Percentiles rank a stretch among this genome's conserved stretches.
phyloP scores from a whole-genome alignment of 2,113 vertebrate genomes.

The Empidonax traillii region DNA sequence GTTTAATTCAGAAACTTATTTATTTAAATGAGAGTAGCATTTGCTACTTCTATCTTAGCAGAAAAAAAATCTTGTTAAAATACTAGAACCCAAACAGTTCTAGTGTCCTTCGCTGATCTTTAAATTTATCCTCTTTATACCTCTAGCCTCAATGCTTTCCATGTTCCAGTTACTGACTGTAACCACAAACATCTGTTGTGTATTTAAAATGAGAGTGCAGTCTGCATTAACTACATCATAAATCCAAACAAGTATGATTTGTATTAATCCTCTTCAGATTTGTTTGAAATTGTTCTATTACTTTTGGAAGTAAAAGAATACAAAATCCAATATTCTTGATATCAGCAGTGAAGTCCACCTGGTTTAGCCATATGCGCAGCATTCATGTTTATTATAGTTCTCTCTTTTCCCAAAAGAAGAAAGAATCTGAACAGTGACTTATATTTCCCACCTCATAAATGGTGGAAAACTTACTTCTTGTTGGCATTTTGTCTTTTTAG shows the following conservation, averaged over 20 bases:
- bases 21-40: background rate
- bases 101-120: background rate
- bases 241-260: conserved; percentile 7
- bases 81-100: background rate
- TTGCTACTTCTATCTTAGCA: background rate
- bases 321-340: background rate
- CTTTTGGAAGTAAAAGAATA: background rate
- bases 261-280: background rate
- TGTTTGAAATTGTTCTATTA: background rate
- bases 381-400: background rate
- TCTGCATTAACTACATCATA: background rate
- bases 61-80: background rate
- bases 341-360: background rate
- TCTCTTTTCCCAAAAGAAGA: background rate
- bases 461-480: background rate
- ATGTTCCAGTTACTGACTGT: background rate
- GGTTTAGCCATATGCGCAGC: background rate
- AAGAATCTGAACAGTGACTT: background rate
- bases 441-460: background rate
- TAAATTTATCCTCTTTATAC: background rate
- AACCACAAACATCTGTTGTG: conserved; percentile 43
- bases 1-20: background rate
- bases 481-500: background rate
- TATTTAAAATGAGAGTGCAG: background rate
- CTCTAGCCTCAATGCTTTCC: background rate